phyloP scores from a whole-genome alignment of 2,888 invertebrate species.

The Sinhomidia bicolor region DNA sequence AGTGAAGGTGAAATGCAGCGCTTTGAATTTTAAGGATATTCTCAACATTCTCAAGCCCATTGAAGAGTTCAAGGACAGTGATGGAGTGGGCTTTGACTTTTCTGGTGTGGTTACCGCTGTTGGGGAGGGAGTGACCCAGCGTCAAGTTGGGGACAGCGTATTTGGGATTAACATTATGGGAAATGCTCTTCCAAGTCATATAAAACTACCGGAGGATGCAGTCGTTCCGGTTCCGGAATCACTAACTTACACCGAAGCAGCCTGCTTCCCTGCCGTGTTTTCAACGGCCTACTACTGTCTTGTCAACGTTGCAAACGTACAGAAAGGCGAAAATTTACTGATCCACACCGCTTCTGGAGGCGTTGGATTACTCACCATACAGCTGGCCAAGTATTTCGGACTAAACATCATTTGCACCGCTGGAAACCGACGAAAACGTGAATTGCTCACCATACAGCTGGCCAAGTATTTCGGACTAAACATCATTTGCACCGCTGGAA shows the following conservation, averaged over 20 bases:
- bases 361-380: slow-evolving; percentile 47
- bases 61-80: slow-evolving; percentile 59
- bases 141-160: slow-evolving; percentile 63
- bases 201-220: slow-evolving; percentile 39
- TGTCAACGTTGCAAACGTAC: slow-evolving; percentile 10
- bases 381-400: slow-evolving; percentile 36
- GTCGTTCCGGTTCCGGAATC: slow-evolving; percentile 20
- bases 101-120: slow-evolving; percentile 62
- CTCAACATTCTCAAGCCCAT: slow-evolving; percentile 68
- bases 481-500: slow-evolving; percentile 56
- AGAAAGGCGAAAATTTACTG: slow-evolving; percentile 30
- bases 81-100: slow-evolving; percentile 71
- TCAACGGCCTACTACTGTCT: slow-evolving; percentile 57
- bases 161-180: slow-evolving; percentile 64
- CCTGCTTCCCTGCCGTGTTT: slow-evolving; percentile 54
- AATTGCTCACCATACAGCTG: slow-evolving; percentile 47
- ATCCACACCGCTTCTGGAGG: slow-evolving; percentile 63
- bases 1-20: slow-evolving; percentile 60
- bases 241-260: slow-evolving; percentile 38
- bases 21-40: slow-evolving; percentile 71
- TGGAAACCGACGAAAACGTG: slow-evolving; percentile 41
- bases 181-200: slow-evolving; percentile 66
- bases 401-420: slow-evolving; percentile 52
- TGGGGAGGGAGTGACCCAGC: slow-evolving; percentile 31
- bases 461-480: slow-evolving; percentile 32